Base-by-base conservation (phyloP, 1,140 invertebrate genomes). In the Drosophila takahashii region DNA sequence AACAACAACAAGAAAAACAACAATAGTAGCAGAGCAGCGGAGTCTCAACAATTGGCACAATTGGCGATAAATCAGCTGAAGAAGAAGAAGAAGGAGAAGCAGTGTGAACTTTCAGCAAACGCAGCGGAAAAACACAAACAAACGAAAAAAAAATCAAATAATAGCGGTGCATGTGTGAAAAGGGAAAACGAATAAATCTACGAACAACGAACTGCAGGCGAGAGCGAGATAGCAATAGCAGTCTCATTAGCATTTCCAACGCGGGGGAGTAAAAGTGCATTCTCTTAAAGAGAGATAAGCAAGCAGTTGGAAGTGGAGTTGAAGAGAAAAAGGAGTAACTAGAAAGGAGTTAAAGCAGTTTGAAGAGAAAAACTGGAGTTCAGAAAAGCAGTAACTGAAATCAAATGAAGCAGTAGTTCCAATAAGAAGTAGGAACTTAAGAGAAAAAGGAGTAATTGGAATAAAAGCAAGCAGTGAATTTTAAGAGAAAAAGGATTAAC, bases 31-130 rank as follows among this genome's bases (percentile, higher is more conserved):
- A 27, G 60, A 53, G 60, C 58, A 77, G 77, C 47, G 45, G 32
- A 75, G 51, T 65, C 37, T 64, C 69, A 75, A 75, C 81, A 87
- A 86, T 87, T 86, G 81, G 75, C 74, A 86, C 83, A 86, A 87
- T 86, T 87, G 83, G 84, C 84, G 57, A 87, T 87, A 86, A 83
- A 86, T 86, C 83, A 86, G 83, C 81, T 66, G 52, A 29, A 78
- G 27, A 32, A 75, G 32, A 39, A 29, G 22, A 48, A 67, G 37
- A 42, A 18, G 39, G 42, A 34, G 42, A 64, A 34, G 26, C 48
- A 47, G 65, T 53, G 75, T 53, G 62, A 70, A 58, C 74, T 77
- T 77, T 61, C 37, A 50, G 53, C 72, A 70, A 56, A 69, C 47
- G 29, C 53, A 64, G 70, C 59, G 37, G 32, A 51, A 71, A 52